A percentile compares a stretch with the other conserved stretches of the same genome.
These are phyloP conservation scores for Rhodinocichla rosea DNA, from an alignment of 2,113 vertebrate genomes.

Conservation along the genomic window DNA sequence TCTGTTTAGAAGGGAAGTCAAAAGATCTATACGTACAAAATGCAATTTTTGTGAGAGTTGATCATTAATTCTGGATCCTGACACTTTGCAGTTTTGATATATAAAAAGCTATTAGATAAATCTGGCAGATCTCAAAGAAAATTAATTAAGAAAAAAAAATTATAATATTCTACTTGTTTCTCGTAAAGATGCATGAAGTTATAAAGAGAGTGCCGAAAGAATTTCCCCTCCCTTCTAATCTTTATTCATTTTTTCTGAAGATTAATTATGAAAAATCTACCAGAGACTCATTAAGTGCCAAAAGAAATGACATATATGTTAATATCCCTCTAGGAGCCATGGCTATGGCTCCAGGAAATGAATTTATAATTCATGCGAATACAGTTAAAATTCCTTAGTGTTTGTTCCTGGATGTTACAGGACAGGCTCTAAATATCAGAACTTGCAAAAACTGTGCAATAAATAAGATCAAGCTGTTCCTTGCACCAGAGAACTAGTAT, in stretches of 20 bases:
- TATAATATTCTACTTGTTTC: conserved; percentile 34
- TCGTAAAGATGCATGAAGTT: conserved; percentile 34
- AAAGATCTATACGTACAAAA: background rate
- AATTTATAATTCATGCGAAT: conserved; percentile 32
- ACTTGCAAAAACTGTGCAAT: conserved; percentile 22
- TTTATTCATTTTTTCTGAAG: conserved; percentile 13
- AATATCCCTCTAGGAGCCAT: background rate
- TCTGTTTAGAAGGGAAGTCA: conserved; percentile 1
- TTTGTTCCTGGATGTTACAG: conserved; percentile 19
- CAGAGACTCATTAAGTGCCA: conserved; percentile 19
- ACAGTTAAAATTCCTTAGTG: background rate
- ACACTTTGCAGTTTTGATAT: background rate
- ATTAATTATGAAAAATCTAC: conserved; percentile 46
- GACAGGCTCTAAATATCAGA: background rate
- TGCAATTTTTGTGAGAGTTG: conserved; percentile 27
- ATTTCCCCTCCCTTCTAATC: background rate
- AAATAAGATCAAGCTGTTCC: conserved; percentile 53
- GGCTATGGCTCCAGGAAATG: conserved; percentile 51
- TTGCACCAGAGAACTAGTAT: conserved; percentile 5
- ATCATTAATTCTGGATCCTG: conserved; percentile 47
- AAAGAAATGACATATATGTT: conserved; percentile 46
- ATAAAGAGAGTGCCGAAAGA: background rate
- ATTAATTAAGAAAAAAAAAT: conserved; percentile 43
- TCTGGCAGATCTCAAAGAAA: conserved; percentile 1
- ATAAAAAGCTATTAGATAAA: conserved; percentile 34